These are phyloP conservation scores for Leptinotarsa texana DNA, from an alignment of 1,140 invertebrate genomes.

Conservation along the genomic window DNA sequence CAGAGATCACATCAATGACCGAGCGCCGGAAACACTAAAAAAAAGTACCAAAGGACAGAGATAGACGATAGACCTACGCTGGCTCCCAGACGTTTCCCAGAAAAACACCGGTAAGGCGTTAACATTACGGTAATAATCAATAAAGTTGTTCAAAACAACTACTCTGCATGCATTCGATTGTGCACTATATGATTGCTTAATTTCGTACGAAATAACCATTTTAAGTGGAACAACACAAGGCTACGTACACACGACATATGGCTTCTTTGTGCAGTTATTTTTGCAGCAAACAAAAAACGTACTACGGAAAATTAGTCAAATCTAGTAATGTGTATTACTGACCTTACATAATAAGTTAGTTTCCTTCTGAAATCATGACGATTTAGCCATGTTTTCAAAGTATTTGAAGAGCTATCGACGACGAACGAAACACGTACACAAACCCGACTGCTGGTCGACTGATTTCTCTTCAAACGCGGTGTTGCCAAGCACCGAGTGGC, in stretches of 20 bases:
- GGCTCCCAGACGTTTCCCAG: constrained; percentile 43
- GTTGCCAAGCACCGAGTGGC: not conserved
- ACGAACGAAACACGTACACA: constrained; percentile 22
- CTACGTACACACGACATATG: constrained; percentile 34
- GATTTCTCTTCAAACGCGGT: constrained; percentile 19
- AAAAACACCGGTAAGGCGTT: constrained; percentile 39
- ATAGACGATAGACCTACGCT: constrained; percentile 41
- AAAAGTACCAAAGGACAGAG: constrained; percentile 38
- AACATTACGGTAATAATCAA: not conserved
- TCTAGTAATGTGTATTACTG: too few species aligned
- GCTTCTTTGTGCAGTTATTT: constrained; percentile 29
- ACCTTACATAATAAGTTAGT: too few species aligned
- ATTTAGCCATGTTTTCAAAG: constrained; percentile 14
- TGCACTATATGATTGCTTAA: not conserved
- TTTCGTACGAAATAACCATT: constrained; percentile 13
- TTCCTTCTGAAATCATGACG: not conserved
- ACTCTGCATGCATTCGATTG: not conserved
- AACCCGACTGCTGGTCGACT: constrained; percentile 21
- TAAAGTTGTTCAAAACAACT: not conserved
- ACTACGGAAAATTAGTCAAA: not conserved
- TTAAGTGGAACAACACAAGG: constrained; percentile 31
- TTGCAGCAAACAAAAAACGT: constrained; percentile 2
- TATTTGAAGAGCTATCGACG: not conserved
- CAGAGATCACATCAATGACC: constrained; percentile 57
- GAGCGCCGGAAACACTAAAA: constrained; percentile 52